Conservation (phyloP, 2,797 vertebrate species). For the Glossophaga mutica region DNA sequence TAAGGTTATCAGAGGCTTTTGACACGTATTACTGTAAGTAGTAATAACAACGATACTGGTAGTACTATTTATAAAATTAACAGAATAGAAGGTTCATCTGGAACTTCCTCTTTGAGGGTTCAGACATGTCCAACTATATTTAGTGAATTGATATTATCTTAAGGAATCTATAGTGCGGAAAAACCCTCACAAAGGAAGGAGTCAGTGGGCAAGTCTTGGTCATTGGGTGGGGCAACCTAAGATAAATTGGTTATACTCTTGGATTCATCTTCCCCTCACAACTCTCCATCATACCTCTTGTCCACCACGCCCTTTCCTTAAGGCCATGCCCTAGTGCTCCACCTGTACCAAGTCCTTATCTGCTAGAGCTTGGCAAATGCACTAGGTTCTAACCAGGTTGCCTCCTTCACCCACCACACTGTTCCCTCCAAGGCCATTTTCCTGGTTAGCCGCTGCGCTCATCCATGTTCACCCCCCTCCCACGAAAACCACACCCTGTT, state of each 20-base stretch:
- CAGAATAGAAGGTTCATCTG: background rate
- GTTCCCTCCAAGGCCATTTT: background rate
- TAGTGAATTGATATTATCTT: background rate
- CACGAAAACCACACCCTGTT: background rate
- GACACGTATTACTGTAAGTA: background rate
- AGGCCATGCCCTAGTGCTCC: too few species aligned
- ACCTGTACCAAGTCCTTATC: background rate
- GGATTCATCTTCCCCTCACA: background rate
- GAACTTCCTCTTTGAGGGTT: background rate
- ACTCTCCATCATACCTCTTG: background rate
- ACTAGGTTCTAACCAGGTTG: background rate
- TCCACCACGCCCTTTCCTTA: background rate
- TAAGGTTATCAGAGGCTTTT: background rate
- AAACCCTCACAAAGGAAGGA: background rate
- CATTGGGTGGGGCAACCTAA: background rate
- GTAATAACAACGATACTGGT: background rate
- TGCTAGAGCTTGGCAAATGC: background rate
- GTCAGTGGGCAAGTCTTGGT: background rate
- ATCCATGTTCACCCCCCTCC: background rate
- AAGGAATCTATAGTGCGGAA: background rate
- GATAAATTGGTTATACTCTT: background rate
- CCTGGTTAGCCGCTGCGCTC: background rate
- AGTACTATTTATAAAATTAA: background rate
- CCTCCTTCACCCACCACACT: background rate
- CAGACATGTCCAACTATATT: background rate